phyloP scores from a whole-genome alignment of 2,113 vertebrate genomes.

The Phalacrocorax aristotelis region DNA sequence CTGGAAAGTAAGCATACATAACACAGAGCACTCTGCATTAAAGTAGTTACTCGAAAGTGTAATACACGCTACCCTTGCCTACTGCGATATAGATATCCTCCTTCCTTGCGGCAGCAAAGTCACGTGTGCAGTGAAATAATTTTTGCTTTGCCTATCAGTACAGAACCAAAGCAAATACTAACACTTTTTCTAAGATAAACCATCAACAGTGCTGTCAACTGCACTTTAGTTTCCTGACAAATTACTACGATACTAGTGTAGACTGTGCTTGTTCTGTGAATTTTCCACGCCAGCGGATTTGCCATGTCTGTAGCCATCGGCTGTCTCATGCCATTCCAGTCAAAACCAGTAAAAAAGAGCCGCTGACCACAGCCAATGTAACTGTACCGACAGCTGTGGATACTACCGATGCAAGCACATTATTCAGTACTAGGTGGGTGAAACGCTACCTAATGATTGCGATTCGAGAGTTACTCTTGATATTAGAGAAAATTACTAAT shows the following conservation, averaged over 20 bases:
- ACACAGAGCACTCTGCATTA: neutral
- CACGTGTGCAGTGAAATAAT: neutral
- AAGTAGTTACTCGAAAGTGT: neutral
- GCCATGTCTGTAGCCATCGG: neutral
- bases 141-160: neutral
- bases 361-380: accelerated
- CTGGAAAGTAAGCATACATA: neutral
- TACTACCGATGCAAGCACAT: neutral
- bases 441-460: neutral
- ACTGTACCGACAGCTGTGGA: neutral
- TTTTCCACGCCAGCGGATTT: neutral
- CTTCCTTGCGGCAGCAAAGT: neutral
- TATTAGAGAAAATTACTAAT: neutral
- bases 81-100: neutral
- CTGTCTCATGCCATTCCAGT: neutral
- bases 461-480: neutral
- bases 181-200: neutral
- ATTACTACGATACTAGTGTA: neutral
- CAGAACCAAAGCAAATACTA: neutral
- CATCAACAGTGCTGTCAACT: neutral
- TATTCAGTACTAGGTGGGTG: neutral
- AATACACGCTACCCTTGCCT: neutral
- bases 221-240: neutral
- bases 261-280: neutral
- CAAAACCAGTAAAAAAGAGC: neutral